phyloP scores from a whole-genome alignment of 2,113 vertebrate species.

The Brachyistius frenatus region DNA sequence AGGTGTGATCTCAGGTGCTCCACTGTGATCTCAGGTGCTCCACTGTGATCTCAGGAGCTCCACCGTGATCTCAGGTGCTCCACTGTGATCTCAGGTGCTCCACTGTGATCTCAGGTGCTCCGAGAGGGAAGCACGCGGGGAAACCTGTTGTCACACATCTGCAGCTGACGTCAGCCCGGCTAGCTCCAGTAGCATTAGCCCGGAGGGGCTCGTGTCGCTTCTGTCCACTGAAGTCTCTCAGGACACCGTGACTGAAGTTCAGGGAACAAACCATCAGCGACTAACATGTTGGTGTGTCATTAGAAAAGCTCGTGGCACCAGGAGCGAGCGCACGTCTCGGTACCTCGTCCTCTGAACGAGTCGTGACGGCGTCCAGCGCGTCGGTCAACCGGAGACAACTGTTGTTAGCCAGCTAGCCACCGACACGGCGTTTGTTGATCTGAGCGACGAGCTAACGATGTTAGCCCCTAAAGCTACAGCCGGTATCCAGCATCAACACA shows the following conservation, averaged over 20 bases:
- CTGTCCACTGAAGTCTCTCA: background rate
- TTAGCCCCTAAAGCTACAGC: constrained; percentile 4
- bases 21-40: too few relatives aligned
- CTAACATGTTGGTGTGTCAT: constrained; percentile 35
- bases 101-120: background rate
- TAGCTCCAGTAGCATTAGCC: constrained; percentile 65
- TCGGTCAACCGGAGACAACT: constrained; percentile 50
- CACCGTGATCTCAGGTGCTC: too few relatives aligned
- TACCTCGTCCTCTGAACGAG: constrained; percentile 24
- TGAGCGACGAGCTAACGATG: constrained; percentile 28
- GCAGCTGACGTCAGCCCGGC: constrained; percentile 10
- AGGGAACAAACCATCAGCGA: background rate
- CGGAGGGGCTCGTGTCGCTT: background rate
- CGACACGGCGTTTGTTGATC: constrained; percentile 23
- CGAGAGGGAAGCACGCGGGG: background rate
- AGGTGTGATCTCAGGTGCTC: too few relatives aligned
- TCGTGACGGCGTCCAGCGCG: constrained; percentile 50
- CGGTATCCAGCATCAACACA: background rate
- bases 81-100: too few relatives aligned
- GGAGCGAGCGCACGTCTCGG: background rate
- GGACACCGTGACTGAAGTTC: background rate
- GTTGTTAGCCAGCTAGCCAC: constrained; percentile 60
- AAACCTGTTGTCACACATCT: background rate
- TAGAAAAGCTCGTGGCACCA: background rate
- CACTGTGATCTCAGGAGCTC: too few relatives aligned